Evolutionary conservation across 2,113 vertebrate species (phyloP).

Genomic region (Aspidoscelis tigris): DNA sequence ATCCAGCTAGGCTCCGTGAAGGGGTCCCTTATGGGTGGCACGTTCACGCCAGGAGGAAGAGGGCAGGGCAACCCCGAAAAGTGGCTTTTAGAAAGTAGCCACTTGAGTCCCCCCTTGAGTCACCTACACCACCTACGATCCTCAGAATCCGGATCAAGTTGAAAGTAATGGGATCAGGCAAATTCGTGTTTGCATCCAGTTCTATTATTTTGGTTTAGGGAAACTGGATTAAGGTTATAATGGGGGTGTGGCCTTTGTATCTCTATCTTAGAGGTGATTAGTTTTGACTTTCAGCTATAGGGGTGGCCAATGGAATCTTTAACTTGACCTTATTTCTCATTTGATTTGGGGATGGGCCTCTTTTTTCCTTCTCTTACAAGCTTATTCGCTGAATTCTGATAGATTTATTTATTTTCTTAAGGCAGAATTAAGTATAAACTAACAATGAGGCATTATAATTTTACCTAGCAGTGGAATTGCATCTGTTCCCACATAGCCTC

Average conservation of each 20-base stretch:
- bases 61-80: too few relatives aligned
- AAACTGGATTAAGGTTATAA: too few relatives aligned
- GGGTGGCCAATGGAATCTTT: background rate
- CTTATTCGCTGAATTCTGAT: background rate
- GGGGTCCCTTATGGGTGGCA: too few relatives aligned
- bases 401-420: background rate
- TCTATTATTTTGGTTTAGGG: too few relatives aligned
- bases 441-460: background rate
- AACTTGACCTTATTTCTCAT: slow-evolving; percentile 2
- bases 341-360: background rate
- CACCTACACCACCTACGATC: too few relatives aligned
- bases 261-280: background rate
- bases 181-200: too few relatives aligned
- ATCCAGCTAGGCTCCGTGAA: too few relatives aligned
- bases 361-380: background rate
- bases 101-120: too few relatives aligned
- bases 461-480: background rate
- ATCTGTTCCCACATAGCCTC: background rate
- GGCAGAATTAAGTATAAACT: slow-evolving; percentile 6
- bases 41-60: too few relatives aligned
- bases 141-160: too few relatives aligned
- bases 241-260: background rate
- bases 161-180: too few relatives aligned
- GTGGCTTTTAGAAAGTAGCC: too few relatives aligned
- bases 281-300: background rate